Base-by-base conservation (phyloP, 2,888 invertebrate species). In the Noctuana brunneofusca region DNA sequence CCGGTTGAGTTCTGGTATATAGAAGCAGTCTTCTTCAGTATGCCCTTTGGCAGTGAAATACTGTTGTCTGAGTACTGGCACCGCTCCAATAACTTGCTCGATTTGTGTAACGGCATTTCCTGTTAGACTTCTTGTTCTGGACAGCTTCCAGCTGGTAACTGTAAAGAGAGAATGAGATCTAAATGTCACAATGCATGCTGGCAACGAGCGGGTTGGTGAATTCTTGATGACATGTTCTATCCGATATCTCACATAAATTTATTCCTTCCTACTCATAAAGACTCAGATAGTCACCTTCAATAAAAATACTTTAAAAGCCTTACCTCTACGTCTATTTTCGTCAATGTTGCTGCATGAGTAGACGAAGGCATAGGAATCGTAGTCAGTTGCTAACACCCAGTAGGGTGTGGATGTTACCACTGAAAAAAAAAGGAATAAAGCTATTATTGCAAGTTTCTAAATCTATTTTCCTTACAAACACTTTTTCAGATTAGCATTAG, bases 381-480 rank as follows among this genome's bases (percentile, higher is more conserved):
- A 95, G 77, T 95, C 95, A 0, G 95, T 95, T 12, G 87, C 92
- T 30, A 95, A 72, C 0, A 95, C 84, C 94, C 94, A 95, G 75
- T 95, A 89, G 41, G 83, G 78, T 0, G 80, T 73, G 3, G 57
- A 43, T 5, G 68, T 65, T 0, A 78, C 76, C 0, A 66, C 88
- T 88, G 77, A 59, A 71, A 84, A 62, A 14, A 46, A 41, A 41
- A 41, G n/a, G n/a, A n/a, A 14, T 41, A 14, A 14, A 41, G 11
- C 32, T n/a, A n/a, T n/a, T n/a, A 12, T 32, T 32, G 30, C 30
- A 11, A 11, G 30, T 30, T 30, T 30, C 30, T 30, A 30, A 30
- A 30, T n/a, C n/a, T n/a, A n/a, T n/a, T n/a, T n/a, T n/a, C n/a
- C n/a, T n/a, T n/a, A n/a, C n/a, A n/a, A n/a, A n/a, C n/a, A n/a